A percentile compares a stretch with the other conserved stretches of the same genome.
Evolutionary conservation across 2,888 invertebrate species (phyloP).

Genomic region (Agrenia bidenticulata): DNA sequence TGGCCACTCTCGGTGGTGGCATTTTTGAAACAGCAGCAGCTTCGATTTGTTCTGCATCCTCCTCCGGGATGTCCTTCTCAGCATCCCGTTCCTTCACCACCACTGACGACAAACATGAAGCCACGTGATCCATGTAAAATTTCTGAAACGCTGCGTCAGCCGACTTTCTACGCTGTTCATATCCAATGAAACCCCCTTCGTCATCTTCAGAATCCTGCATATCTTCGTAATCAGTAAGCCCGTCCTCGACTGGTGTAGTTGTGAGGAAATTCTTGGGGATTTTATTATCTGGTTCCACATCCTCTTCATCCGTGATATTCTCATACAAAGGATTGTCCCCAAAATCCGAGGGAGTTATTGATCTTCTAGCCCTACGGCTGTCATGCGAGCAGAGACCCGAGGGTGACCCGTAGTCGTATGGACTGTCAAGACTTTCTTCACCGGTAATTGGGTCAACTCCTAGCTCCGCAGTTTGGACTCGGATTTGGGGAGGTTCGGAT

Average conservation of each 20-base stretch:
- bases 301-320: constrained; percentile 50
- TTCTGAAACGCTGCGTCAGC: constrained; percentile 21
- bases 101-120: constrained; percentile 30
- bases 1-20: too few relatives aligned
- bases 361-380: constrained; percentile 7
- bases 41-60: neutral
- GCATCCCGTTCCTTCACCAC: constrained; percentile 38
- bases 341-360: constrained; percentile 45
- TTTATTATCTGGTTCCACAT: constrained; percentile 26
- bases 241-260: constrained; percentile 10
- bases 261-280: neutral
- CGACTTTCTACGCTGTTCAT: neutral
- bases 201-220: constrained; percentile 55
- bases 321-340: constrained; percentile 46
- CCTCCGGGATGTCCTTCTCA: constrained; percentile 22
- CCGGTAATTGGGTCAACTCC: constrained; percentile 43
- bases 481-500: neutral
- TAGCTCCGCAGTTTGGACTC: constrained; percentile 31
- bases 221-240: constrained; percentile 54
- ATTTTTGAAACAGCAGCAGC: neutral
- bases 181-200: constrained; percentile 52
- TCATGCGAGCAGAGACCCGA: too few relatives aligned
- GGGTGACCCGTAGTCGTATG: too few relatives aligned
- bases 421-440: constrained; percentile 40
- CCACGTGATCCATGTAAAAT: constrained; percentile 33